phyloP scores from a whole-genome alignment of 2,888 invertebrate genomes.

The Linnaemya tessellans region DNA sequence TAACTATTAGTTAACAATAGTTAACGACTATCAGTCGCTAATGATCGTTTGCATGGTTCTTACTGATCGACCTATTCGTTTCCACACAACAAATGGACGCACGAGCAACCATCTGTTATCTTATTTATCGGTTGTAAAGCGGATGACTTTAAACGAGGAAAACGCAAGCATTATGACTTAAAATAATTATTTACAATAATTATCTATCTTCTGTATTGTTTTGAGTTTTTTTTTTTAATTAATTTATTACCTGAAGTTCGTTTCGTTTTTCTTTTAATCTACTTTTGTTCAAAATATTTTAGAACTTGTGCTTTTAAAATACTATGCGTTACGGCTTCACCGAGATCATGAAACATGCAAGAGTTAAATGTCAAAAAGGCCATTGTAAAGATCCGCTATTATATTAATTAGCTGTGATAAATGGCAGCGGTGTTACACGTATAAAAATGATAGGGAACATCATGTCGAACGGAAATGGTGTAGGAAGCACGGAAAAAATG shows the following conservation, averaged over 20 bases:
- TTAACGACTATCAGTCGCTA: background rate
- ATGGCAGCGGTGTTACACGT: too few species aligned
- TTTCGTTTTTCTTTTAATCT: background rate
- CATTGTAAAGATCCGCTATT: too few species aligned
- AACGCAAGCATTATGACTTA: background rate
- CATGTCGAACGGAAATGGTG: too few species aligned
- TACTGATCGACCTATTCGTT: background rate
- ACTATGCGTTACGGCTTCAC: too few species aligned
- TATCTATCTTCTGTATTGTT: background rate
- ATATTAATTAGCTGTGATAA: too few species aligned
- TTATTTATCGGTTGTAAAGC: background rate
- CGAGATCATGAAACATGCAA: too few species aligned
- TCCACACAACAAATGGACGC: background rate
- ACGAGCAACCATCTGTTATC: background rate
- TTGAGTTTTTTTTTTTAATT: background rate
- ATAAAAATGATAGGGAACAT: too few species aligned
- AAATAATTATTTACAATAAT: background rate
- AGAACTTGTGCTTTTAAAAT: too few species aligned
- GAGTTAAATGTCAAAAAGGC: too few species aligned
- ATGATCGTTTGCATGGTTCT: background rate
- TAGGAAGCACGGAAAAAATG: too few species aligned
- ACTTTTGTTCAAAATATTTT: background rate
- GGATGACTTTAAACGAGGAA: background rate
- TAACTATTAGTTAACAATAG: conserved; percentile 6
- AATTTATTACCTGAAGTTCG: background rate